Conservation (phyloP, 2,113 vertebrate genomes). For the Pristiophorus japonicus region DNA sequence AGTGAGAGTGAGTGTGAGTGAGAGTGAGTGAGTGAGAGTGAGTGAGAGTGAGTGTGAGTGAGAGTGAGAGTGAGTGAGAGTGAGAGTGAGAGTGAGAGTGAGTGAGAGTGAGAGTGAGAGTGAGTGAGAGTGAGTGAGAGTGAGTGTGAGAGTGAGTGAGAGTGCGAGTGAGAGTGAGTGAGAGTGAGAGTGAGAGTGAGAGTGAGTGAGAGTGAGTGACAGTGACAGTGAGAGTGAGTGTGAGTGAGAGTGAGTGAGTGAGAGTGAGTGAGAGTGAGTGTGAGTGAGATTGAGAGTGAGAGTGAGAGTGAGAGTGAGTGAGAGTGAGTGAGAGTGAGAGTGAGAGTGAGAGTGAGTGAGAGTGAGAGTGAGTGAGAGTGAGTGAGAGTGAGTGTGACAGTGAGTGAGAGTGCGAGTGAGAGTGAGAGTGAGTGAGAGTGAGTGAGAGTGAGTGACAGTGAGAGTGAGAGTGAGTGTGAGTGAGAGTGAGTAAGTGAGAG, state of each 20-base stretch:
- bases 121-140: neutral
- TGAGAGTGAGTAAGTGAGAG: neutral
- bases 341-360: neutral
- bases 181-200: neutral
- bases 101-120: neutral
- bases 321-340: neutral
- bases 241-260: neutral
- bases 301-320: neutral
- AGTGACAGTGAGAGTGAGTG: neutral
- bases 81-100: neutral
- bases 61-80: neutral
- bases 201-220: constrained; percentile 4
- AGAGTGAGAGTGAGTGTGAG: neutral
- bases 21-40: neutral
- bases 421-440: neutral
- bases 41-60: neutral
- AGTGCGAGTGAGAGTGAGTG: neutral
- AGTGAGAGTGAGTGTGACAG: neutral
- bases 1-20: neutral
- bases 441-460: neutral
- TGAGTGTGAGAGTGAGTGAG: neutral
- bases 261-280: neutral
- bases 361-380: neutral
- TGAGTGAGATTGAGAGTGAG: neutral
- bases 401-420: neutral